Conservation (phyloP, 2,797 vertebrate genomes). For the Sparus aurata region DNA sequence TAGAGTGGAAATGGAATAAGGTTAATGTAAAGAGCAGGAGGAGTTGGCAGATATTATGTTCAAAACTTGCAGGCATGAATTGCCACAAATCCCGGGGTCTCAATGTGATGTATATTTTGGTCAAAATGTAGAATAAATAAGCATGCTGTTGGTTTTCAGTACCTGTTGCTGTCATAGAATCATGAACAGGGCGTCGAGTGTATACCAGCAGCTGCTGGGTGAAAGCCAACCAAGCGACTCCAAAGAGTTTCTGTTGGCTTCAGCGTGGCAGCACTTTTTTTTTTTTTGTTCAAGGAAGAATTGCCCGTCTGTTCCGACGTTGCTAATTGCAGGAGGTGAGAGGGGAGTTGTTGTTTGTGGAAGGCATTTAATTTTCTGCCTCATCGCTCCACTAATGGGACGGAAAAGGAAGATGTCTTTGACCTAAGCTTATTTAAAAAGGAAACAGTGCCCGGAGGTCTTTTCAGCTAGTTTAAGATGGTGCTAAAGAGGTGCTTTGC, state of each 20-base stretch:
- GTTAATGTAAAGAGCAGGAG: slow-evolving; percentile 7
- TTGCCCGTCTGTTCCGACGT: slow-evolving; percentile 42
- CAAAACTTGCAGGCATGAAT: background rate
- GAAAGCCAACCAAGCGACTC: slow-evolving; percentile 17
- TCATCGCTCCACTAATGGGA: slow-evolving; percentile 51
- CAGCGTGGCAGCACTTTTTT: background rate
- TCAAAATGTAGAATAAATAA: background rate
- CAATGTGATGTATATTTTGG: background rate
- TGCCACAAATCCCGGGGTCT: background rate
- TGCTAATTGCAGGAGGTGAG: slow-evolving; percentile 61
- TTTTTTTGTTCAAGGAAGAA: slow-evolving; percentile 25
- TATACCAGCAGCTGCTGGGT: slow-evolving; percentile 20
- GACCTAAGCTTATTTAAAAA: slow-evolving; percentile 19
- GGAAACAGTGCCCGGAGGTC: slow-evolving; percentile 6
- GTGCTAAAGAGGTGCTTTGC: background rate
- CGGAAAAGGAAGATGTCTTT: slow-evolving; percentile 21
- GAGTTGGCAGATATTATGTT: background rate
- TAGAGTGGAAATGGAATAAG: background rate
- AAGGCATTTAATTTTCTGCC: slow-evolving; percentile 59
- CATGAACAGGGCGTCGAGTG: background rate
- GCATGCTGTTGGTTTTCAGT: background rate
- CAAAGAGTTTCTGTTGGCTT: slow-evolving; percentile 13
- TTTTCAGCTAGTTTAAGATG: background rate
- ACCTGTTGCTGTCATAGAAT: background rate
- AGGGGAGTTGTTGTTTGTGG: slow-evolving; percentile 42